Conservation (phyloP, 2,888 invertebrate genomes). For the Hydrotaea diabolus region DNA sequence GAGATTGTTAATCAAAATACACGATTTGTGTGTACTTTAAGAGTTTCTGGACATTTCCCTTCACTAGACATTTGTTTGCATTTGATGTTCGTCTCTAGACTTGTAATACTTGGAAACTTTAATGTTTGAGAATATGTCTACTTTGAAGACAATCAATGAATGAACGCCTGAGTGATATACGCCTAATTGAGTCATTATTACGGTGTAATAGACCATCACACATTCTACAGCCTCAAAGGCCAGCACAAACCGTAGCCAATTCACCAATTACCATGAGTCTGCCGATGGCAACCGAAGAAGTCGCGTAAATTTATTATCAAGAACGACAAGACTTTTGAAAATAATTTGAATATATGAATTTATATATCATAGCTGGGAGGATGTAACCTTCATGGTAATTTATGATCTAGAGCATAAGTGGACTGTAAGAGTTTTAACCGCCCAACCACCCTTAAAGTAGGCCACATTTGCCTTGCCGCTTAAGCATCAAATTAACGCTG, state of each 20-base stretch:
- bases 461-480: too few relatives aligned
- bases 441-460: background rate
- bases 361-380: background rate
- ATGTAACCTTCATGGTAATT: constrained; percentile 9
- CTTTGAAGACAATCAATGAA: background rate
- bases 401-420: background rate
- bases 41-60: too few relatives aligned
- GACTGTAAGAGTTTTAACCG: background rate
- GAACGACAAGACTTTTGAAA: too few relatives aligned
- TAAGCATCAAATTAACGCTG: background rate
- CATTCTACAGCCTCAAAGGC: background rate
- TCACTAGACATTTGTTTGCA: too few relatives aligned
- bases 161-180: background rate
- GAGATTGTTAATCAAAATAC: too few relatives aligned
- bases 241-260: background rate
- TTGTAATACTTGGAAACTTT: too few relatives aligned
- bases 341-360: too few relatives aligned
- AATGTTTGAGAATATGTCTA: too few relatives aligned
- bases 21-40: too few relatives aligned
- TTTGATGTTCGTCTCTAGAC: too few relatives aligned
- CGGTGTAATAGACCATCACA: constrained; percentile 4
- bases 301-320: too few relatives aligned
- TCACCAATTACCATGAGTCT: constrained; percentile 12
- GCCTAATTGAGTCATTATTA: constrained; percentile 6
- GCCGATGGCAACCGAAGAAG: background rate